phyloP scores from a whole-genome alignment of 2,113 vertebrate genomes.

The Labeo rohita region DNA sequence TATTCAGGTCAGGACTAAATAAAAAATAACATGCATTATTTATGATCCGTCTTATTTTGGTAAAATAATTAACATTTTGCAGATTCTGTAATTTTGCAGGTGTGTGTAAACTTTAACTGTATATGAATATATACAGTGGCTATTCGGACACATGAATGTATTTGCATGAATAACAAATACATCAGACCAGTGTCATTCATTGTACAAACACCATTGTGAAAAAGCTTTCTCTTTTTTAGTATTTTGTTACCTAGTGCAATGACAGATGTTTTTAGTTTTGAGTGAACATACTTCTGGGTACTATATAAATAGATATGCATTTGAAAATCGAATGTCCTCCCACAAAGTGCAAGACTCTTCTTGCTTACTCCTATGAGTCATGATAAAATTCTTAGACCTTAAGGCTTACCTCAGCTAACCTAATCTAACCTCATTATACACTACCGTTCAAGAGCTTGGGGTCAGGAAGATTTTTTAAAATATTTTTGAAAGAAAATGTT shows the following conservation, averaged over 20 bases:
- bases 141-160: not conserved
- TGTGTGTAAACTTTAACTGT: too few species aligned
- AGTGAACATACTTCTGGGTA: not conserved
- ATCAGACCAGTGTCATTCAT: too few species aligned
- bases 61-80: too few species aligned
- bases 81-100: too few species aligned
- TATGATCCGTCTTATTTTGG: too few species aligned
- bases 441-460: not conserved
- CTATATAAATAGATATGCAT: not conserved
- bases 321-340: not conserved
- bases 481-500: constrained; percentile 1
- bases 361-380: not conserved
- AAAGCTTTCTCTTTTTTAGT: not conserved
- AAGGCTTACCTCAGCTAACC: not conserved
- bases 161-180: too few species aligned
- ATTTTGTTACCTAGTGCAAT: not conserved
- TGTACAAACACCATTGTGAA: too few species aligned
- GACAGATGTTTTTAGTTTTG: not conserved
- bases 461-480: not conserved
- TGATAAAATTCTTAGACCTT: not conserved
- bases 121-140: not conserved
- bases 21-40: too few species aligned
- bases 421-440: not conserved
- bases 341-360: not conserved
- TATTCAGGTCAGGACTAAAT: too few species aligned